phyloP scores from a whole-genome alignment of 2,113 vertebrate genomes.

The Rhipidura dahli region DNA sequence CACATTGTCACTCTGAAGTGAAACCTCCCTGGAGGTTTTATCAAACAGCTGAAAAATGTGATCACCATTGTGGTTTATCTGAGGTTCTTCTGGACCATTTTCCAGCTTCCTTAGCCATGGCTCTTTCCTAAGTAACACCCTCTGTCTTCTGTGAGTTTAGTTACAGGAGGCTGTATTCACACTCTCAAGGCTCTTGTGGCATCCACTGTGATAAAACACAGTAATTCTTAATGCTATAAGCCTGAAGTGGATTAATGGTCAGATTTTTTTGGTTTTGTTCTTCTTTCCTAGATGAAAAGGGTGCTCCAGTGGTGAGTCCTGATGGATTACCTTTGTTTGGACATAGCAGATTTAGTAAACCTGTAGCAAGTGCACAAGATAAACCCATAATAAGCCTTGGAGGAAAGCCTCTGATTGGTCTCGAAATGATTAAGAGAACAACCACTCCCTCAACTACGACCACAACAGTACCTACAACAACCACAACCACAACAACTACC shows the following conservation, averaged over 20 bases:
- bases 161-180: not conserved
- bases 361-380: slow-evolving; percentile 90
- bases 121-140: not conserved
- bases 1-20: not conserved
- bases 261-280: not conserved
- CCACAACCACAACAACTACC: slow-evolving; percentile 61
- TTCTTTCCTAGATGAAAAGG: slow-evolving; percentile 81
- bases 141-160: not conserved
- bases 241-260: not conserved
- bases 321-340: slow-evolving; percentile 94
- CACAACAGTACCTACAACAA: slow-evolving; percentile 60
- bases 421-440: slow-evolving; percentile 82
- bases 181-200: not conserved
- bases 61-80: not conserved
- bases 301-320: slow-evolving; percentile 89
- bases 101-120: not conserved
- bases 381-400: slow-evolving; percentile 89
- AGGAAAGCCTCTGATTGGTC: slow-evolving; percentile 89
- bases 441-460: slow-evolving; percentile 68
- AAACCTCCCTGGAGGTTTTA: not conserved
- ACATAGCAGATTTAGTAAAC: slow-evolving; percentile 86
- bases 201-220: not conserved
- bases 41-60: not conserved
- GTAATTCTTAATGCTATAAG: not conserved
- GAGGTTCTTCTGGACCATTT: not conserved